Conservation (phyloP, 1,140 invertebrate species). For the Gonatopus flavifemur region DNA sequence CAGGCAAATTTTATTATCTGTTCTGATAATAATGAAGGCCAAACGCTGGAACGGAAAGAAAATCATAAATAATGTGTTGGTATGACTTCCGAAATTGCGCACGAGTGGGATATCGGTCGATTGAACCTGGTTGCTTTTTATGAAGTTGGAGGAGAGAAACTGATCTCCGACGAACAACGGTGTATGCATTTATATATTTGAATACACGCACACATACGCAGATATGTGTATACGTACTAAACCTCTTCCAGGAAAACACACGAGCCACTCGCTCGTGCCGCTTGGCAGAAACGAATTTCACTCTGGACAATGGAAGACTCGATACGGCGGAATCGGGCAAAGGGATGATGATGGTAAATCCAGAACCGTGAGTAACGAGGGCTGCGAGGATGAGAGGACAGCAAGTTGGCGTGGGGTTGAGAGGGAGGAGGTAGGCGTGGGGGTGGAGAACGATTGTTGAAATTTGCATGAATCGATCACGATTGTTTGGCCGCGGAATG, state of each 20-base stretch:
- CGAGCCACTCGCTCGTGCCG: conserved; percentile 25
- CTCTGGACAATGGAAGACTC: conserved; percentile 44
- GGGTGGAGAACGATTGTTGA: conserved; percentile 43
- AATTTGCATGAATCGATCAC: conserved; percentile 57
- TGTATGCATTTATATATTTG: no score
- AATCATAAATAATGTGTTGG: no score
- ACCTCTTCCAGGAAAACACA: conserved; percentile 28
- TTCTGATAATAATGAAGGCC: no score
- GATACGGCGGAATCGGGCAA: conserved; percentile 41
- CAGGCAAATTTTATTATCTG: no score
- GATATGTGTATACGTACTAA: no score
- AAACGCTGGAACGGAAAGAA: no score
- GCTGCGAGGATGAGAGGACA: conserved; percentile 2
- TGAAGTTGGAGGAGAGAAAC: neutral
- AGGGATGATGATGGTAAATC: conserved; percentile 26
- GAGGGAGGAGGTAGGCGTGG: conserved; percentile 6
- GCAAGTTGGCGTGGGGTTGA: neutral
- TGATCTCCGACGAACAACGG: neutral
- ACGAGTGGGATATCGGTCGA: no score
- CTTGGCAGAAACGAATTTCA: conserved; percentile 39
- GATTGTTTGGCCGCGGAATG: conserved; percentile 51
- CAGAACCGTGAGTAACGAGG: conserved; percentile 15
- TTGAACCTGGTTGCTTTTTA: no score
- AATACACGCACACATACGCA: no score
- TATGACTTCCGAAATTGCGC: no score